A percentile compares a stretch with the other conserved stretches of the same genome.
These are phyloP conservation scores for Acleris literana DNA, from an alignment of 2,888 invertebrate genomes.

Conservation along the genomic window DNA sequence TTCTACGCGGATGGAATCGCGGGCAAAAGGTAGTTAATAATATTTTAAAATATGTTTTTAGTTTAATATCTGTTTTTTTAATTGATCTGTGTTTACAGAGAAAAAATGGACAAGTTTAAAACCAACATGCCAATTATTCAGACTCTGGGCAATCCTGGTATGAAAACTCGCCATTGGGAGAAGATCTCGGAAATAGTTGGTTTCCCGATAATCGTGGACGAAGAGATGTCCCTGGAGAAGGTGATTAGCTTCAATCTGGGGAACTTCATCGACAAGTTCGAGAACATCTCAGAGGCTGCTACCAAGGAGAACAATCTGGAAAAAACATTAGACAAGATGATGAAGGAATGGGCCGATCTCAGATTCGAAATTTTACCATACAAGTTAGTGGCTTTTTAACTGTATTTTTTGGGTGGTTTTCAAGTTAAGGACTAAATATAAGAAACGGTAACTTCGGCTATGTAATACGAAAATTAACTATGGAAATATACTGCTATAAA, in stretches of 20 bases:
- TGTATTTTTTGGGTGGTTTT: no score
- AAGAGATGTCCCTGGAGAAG: conserved; percentile 90
- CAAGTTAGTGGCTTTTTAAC: conserved; percentile 72
- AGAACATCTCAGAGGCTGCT: conserved; percentile 95
- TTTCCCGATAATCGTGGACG: conserved; percentile 93
- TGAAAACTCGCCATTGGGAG: conserved; percentile 97
- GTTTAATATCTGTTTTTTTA: not conserved
- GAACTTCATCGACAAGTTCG: conserved; percentile 95
- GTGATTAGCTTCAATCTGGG: conserved; percentile 95
- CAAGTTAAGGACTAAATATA: no score
- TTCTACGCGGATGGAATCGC: no score
- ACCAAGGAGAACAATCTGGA: conserved; percentile 98
- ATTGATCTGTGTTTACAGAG: conserved; percentile 60
- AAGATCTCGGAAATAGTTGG: conserved; percentile 97
- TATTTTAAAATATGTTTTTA: no score
- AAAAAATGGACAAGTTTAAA: conserved; percentile 93
- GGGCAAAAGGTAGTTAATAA: no score
- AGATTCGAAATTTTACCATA: conserved; percentile 89
- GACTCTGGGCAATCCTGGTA: conserved; percentile 96
- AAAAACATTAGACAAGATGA: conserved; percentile 94
- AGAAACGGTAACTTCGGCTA: no score
- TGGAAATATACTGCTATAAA: no score
- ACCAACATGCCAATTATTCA: conserved; percentile 93
- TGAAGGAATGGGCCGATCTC: conserved; percentile 93
- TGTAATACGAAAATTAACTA: no score